Evolutionary conservation across 2,113 vertebrate species (phyloP).

Genomic region (Pimephales promelas): DNA sequence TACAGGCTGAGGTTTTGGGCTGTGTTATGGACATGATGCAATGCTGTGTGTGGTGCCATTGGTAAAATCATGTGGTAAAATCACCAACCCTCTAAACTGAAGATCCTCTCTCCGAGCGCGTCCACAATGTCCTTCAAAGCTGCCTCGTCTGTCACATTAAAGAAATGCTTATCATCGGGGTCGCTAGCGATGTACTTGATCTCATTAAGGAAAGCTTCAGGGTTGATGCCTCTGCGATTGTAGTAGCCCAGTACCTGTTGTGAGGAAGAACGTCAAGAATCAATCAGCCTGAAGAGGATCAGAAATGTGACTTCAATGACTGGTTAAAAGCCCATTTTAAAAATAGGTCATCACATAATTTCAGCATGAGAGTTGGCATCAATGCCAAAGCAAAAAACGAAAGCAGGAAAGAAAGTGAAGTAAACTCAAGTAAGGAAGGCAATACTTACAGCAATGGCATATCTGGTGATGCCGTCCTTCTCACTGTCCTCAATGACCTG

Average conservation of each 20-base stretch:
- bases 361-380: slow-evolving; percentile 21
- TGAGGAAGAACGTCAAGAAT: neutral
- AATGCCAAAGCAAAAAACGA: slow-evolving; percentile 22
- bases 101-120: slow-evolving; percentile 91
- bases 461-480: slow-evolving; percentile 90
- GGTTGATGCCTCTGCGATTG: slow-evolving; percentile 92
- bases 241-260: slow-evolving; percentile 93
- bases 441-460: slow-evolving; percentile 85
- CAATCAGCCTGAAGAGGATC: neutral
- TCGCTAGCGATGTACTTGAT: slow-evolving; percentile 96
- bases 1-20: slow-evolving; percentile 39
- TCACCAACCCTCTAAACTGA: slow-evolving; percentile 88
- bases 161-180: slow-evolving; percentile 90
- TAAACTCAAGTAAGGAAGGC: neutral
- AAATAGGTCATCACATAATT: slow-evolving; percentile 24
- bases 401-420: neutral
- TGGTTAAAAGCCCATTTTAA: slow-evolving; percentile 21
- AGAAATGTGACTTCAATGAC: slow-evolving; percentile 40
- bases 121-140: slow-evolving; percentile 96
- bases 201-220: slow-evolving; percentile 90
- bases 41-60: slow-evolving; percentile 11
- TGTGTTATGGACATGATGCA: slow-evolving; percentile 39
- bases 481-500: slow-evolving; percentile 87
- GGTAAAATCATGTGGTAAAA: too few species aligned
- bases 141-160: slow-evolving; percentile 92